Evolutionary conservation across 2,113 vertebrate species (phyloP).

Genomic region (Oreamnos americanus): DNA sequence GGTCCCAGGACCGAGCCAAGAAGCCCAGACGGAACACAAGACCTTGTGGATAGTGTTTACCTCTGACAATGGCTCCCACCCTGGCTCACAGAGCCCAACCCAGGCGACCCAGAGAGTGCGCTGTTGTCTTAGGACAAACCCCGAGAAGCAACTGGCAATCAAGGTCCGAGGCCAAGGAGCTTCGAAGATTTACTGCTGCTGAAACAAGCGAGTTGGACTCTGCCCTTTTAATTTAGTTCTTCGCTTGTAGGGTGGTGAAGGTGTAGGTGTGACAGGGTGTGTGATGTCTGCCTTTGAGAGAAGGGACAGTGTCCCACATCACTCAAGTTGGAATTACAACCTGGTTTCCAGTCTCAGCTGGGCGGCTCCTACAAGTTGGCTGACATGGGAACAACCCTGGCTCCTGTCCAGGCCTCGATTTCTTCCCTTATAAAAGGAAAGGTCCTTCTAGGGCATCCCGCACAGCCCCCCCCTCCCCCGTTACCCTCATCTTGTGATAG

Average conservation of each 20-base stretch:
- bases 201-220: not conserved
- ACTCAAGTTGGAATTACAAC: not conserved
- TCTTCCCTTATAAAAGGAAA: not conserved
- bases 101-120: not conserved
- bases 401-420: not conserved
- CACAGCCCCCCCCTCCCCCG: not conserved
- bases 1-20: not conserved
- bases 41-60: not conserved
- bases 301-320: not conserved
- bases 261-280: not conserved
- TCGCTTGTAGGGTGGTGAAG: not conserved
- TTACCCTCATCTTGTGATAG: not conserved
- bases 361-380: not conserved
- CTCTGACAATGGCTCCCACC: not conserved
- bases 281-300: not conserved
- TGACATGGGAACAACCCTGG: not conserved
- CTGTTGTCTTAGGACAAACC: not conserved
- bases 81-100: not conserved
- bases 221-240: not conserved
- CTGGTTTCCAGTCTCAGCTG: not conserved
- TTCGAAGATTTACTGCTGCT: not conserved
- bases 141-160: not conserved
- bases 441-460: not conserved
- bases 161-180: not conserved
- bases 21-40: not conserved